Evolutionary conservation across 2,113 vertebrate species (phyloP), one percentile per base, ranked within the genome.

Genomic region (Kryptolebias marmoratus): DNA sequence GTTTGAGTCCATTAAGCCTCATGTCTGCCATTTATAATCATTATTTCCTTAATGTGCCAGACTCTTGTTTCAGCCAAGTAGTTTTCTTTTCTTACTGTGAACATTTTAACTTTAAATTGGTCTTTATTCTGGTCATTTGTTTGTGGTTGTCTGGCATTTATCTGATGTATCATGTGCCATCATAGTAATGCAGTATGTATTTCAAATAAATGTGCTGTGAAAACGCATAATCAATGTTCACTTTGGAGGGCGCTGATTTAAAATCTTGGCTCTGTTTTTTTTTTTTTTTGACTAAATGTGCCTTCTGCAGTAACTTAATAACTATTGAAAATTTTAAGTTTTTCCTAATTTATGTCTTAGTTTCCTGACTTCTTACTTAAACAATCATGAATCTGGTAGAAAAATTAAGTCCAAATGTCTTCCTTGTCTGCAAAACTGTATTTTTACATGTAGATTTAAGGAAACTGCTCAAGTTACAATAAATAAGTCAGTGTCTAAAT

Each of bases 41-140:
- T 64, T 50, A 36, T 70, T 75, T 39, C 53, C 31, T 63, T 22
- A 12, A 3, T 16, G 22, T 2, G 12, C 36, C 50, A 32, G 6
- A 30, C 11, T 57, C 8, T 57, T 54, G 44, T 53, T 78, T 4
- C 27, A 5, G 36, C 64, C 12, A 55, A 56, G 9, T 47, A 18
- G 32, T 49, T 57, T 57, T 54, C 50, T 61, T 71, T 16, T 48
- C 59, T 70, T 48, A 10, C 15, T 48, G 11, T 45, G 30, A 63
- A 27, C 11, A 36, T 11, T 45, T 77, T 3, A 64, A 52, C 32
- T 64, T 62, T 28, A 32, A 54, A 68, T 48, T 22, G 15, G 62
- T 78, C 62, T 67, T 27, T 49, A 68, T 53, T 72, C 47, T 66
- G 48, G 11, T 36, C 44, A 22, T 31, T 63, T 65, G 4, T 63